Evolutionary conservation across 2,113 vertebrate genomes (phyloP), one percentile per base, ranked within the genome.

Genomic region (Dipodomys ordii): DNA sequence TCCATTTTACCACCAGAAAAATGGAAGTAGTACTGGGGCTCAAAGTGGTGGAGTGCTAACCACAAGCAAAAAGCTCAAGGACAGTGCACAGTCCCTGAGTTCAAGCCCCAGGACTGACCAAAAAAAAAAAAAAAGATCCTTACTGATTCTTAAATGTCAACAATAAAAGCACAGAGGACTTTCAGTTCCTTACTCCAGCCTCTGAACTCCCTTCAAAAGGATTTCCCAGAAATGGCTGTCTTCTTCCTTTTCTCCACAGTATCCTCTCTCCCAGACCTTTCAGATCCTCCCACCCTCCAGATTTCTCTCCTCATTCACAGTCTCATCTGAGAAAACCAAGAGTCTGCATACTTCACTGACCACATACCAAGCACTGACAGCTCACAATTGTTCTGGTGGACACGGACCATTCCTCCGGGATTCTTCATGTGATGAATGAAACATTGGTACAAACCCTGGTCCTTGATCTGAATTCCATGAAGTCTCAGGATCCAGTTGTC

Each of bases 311-410:
- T 91, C 60, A 25, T 35, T 23, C 60, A 15, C 1, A 27, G 5
- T 91, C 32, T 89, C 69, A 32, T 80, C 57, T 27, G 25, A 82
- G 69, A 91, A 93, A 44, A 10, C 4, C 53, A 72, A 20, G 49
- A 19, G 83, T 74, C 28, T 64, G 35, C 92, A 80, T 23, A 62
- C 1, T 8, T 10, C 20, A 25, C 6, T 77, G 91, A 73, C 60
- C 71, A 97, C 96, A 28, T 97, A 97, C 97, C 97, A 15, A 94
- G 1, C 79, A 97, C 96, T n/a, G 77, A 94, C 0, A 97, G 79
- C 16, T 96, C 39, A 10, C 65, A 71, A 46, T 1, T 25, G 73
- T 73, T 94, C 44, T 94, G 83, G 44, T 93, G 12, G 30, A 87
- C 11, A 25, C 22, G 8, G 23, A 90, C 0, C 0, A 81, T 15